Evolutionary conservation across 2,113 vertebrate species (phyloP).

Genomic region (Tricholaema leucomelas): DNA sequence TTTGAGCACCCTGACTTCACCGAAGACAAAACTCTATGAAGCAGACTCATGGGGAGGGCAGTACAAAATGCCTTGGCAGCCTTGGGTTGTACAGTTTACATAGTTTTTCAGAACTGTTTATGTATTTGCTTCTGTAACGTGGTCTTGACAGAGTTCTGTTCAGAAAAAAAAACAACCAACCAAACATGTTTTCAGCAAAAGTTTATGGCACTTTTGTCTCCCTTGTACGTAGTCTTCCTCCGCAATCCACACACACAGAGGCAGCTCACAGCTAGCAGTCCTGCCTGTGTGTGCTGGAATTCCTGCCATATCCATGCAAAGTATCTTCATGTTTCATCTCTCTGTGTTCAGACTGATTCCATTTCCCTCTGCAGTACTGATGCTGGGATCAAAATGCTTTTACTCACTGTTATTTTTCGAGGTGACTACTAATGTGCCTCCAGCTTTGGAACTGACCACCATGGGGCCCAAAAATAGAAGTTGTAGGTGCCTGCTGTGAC

Average conservation of each 20-base stretch:
- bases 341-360: neutral
- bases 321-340: neutral
- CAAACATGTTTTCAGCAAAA: neutral
- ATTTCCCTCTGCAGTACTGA: neutral
- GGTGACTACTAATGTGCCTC: neutral
- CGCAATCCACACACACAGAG: accelerated
- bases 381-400: neutral
- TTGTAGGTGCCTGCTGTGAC: neutral
- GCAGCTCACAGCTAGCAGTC: neutral
- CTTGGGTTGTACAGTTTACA: neutral
- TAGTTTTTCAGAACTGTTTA: neutral
- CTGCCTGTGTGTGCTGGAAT: neutral
- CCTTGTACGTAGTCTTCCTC: neutral
- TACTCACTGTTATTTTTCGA: neutral
- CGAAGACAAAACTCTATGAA: neutral
- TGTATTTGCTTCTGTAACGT: neutral
- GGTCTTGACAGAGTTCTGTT: neutral
- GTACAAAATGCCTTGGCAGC: neutral
- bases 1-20: neutral
- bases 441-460: neutral
- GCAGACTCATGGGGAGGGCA: neutral
- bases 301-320: neutral
- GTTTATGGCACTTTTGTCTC: neutral
- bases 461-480: neutral
- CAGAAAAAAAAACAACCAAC: neutral